phyloP scores from a whole-genome alignment of 1,140 invertebrate species.

The Parasteatoda tepidariorum region DNA sequence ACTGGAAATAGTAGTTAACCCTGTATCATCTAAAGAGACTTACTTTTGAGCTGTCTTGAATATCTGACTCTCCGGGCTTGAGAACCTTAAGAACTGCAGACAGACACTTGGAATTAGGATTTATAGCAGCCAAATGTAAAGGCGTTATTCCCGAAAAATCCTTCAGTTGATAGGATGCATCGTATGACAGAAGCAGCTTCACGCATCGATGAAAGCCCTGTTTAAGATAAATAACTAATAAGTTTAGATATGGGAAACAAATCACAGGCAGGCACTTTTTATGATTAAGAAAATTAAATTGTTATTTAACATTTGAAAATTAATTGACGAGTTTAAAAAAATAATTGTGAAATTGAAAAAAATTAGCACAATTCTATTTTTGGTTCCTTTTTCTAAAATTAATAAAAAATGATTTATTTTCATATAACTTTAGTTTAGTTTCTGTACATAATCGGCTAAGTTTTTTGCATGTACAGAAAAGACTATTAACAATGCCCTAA shows the following conservation, averaged over 20 bases:
- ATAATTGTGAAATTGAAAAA: too few species aligned
- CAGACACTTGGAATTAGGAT: conserved; percentile 35
- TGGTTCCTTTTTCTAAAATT: too few species aligned
- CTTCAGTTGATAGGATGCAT: conserved; percentile 85
- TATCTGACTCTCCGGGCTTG: conserved; percentile 42
- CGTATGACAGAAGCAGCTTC: conserved; percentile 65
- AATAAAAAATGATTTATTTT: too few species aligned
- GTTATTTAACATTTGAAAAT: too few species aligned
- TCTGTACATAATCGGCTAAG: too few species aligned
- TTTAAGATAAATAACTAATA: neutral
- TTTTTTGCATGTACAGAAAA: too few species aligned
- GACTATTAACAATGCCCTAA: too few species aligned
- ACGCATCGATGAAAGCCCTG: conserved; percentile 39
- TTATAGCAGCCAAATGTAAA: conserved; percentile 80
- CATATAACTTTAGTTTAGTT: too few species aligned
- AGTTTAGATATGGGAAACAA: neutral
- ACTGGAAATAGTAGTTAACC: too few species aligned
- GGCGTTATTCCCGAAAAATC: conserved; percentile 89
- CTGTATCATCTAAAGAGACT: too few species aligned
- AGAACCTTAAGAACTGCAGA: conserved; percentile 19
- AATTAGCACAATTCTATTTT: too few species aligned
- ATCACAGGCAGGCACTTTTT: neutral
- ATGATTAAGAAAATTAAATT: neutral
- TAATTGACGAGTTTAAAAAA: too few species aligned
- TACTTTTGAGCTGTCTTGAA: conserved; percentile 54